Percentiles rank a stretch among this genome's conserved stretches.
These are phyloP conservation scores for Diorhabda carinulata DNA, from an alignment of 1,140 invertebrate species.

Conservation along the genomic window DNA sequence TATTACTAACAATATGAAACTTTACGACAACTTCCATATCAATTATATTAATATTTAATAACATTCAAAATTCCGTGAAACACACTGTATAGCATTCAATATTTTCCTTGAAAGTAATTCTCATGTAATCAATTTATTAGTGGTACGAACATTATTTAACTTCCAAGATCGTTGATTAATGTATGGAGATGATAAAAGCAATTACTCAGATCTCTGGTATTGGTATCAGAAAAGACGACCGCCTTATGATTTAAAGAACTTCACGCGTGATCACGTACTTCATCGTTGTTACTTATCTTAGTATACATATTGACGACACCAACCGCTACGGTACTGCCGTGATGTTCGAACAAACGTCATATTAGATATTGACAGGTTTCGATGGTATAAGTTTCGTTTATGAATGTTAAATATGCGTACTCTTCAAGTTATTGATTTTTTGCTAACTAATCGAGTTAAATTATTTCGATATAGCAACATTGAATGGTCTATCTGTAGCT, in stretches of 20 bases:
- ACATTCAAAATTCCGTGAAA: no score
- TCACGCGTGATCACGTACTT: conserved; percentile 33
- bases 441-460: no score
- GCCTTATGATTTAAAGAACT: conserved; percentile 34
- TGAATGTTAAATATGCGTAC: no score
- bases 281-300: conserved; percentile 4
- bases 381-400: background rate
- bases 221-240: conserved; percentile 14
- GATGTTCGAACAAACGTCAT: background rate
- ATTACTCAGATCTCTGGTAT: conserved; percentile 14
- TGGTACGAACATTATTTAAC: background rate
- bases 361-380: background rate
- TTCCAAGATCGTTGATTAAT: conserved; percentile 9
- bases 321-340: background rate
- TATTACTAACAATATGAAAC: no score
- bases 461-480: no score
- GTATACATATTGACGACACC: background rate
- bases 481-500: no score
- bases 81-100: no score
- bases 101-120: background rate
- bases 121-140: background rate
- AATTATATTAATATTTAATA: no score
- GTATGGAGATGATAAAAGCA: conserved; percentile 13
- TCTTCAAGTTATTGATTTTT: no score
- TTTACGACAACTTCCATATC: no score